A percentile compares a stretch with the other conserved stretches of the same genome.
These are phyloP conservation scores for Orthosia gothica DNA, from an alignment of 2,888 invertebrate genomes.

Conservation along the genomic window DNA sequence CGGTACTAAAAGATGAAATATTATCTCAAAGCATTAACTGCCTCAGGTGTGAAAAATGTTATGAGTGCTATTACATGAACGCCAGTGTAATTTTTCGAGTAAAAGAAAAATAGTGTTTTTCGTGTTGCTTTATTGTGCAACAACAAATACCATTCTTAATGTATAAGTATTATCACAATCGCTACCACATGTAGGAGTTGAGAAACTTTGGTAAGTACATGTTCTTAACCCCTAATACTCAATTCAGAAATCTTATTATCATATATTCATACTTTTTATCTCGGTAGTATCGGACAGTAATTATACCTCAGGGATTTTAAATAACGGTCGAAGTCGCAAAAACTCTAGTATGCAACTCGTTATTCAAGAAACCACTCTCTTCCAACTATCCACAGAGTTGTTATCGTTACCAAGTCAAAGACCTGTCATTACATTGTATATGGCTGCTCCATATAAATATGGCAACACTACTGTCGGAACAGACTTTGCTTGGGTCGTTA, in stretches of 20 bases:
- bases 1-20: no score
- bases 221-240: no score
- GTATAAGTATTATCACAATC: no score
- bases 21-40: neutral
- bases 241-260: no score
- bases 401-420: slow-evolving; percentile 21
- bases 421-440: slow-evolving; percentile 1
- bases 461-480: neutral
- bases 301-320: neutral
- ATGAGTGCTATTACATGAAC: no score
- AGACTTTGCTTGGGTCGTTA: slow-evolving; percentile 3
- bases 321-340: neutral
- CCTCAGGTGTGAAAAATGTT: no score
- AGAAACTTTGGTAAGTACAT: no score
- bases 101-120: neutral
- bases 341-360: neutral
- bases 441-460: neutral
- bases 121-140: neutral
- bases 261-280: no score
- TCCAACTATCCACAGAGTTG: slow-evolving; percentile 1
- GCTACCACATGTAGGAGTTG: no score
- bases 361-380: slow-evolving; percentile 8
- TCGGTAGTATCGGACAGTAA: neutral
- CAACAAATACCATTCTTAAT: neutral
- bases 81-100: no score